These are phyloP conservation scores for Diarsia dahlii DNA, from an alignment of 2,888 invertebrate genomes.

Conservation along the genomic window DNA sequence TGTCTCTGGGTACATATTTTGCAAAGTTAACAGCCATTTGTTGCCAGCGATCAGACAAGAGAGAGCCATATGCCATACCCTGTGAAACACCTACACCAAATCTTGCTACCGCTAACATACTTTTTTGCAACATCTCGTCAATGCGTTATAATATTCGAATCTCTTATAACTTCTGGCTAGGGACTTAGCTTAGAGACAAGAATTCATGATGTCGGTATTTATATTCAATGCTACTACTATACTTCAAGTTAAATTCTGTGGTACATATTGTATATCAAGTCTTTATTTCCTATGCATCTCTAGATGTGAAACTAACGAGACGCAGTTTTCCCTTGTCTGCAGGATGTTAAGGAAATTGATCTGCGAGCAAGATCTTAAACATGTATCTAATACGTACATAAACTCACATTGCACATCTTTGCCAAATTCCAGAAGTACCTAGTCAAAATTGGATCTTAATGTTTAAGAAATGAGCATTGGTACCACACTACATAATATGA, in stretches of 20 bases:
- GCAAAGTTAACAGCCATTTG: not conserved
- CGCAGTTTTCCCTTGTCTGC: too few relatives aligned
- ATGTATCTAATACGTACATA: not conserved
- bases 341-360: not conserved
- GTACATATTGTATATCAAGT: not conserved
- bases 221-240: not conserved
- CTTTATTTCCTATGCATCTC: not conserved
- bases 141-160: not conserved
- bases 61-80: not conserved
- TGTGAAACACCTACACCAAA: not conserved
- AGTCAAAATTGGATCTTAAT: constrained; percentile 6
- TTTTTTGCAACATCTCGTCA: not conserved
- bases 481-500: not conserved
- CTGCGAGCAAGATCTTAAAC: not conserved
- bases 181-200: not conserved
- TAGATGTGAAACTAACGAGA: not conserved
- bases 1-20: not conserved
- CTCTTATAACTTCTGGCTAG: not conserved
- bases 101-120: not conserved
- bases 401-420: not conserved
- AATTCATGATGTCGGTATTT: not conserved
- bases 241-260: not conserved
- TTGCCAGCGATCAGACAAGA: not conserved
- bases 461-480: not conserved
- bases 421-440: not conserved